These are phyloP conservation scores for Acleris laterana DNA, from an alignment of 2,888 invertebrate species.

Conservation along the genomic window DNA sequence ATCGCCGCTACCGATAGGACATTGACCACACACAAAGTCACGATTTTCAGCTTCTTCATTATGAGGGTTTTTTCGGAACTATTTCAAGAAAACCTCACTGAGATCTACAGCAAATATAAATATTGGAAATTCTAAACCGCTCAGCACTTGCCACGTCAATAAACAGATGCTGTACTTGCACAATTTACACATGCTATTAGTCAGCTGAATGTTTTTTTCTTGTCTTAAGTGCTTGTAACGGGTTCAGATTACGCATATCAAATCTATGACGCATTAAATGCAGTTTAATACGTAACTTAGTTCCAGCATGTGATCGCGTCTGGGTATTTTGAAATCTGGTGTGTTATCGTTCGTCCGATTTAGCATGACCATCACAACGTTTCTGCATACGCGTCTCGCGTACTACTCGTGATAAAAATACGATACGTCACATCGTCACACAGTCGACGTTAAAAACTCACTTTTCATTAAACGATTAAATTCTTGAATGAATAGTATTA, in stretches of 20 bases:
- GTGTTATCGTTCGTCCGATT: slow-evolving; percentile 60
- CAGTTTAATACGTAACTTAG: slow-evolving; percentile 13
- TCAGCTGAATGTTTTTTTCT: slow-evolving; percentile 17
- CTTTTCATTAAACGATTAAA: slow-evolving; percentile 13
- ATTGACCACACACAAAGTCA: slow-evolving; percentile 52
- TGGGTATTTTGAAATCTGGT: slow-evolving; percentile 52
- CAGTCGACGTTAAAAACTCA: neutral
- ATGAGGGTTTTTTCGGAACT: neutral
- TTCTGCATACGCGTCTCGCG: neutral
- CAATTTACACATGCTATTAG: slow-evolving; percentile 15
- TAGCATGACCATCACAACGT: slow-evolving; percentile 54
- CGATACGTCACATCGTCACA: neutral
- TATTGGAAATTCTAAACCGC: neutral
- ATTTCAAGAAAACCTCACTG: neutral
- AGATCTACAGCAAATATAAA: neutral
- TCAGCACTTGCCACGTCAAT: neutral
- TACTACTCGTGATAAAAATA: slow-evolving; percentile 6
- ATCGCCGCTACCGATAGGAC: slow-evolving; percentile 51
- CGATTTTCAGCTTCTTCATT: slow-evolving; percentile 29
- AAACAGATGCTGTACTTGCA: slow-evolving; percentile 10
- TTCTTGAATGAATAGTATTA: slow-evolving; percentile 22
- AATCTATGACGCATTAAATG: slow-evolving; percentile 27
- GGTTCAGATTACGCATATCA: slow-evolving; percentile 26
- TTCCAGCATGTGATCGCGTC: slow-evolving; percentile 19
- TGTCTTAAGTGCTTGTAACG: slow-evolving; percentile 27